phyloP scores from a whole-genome alignment of 2,113 vertebrate genomes.

The Boulengeromyrus knoepffleri region DNA sequence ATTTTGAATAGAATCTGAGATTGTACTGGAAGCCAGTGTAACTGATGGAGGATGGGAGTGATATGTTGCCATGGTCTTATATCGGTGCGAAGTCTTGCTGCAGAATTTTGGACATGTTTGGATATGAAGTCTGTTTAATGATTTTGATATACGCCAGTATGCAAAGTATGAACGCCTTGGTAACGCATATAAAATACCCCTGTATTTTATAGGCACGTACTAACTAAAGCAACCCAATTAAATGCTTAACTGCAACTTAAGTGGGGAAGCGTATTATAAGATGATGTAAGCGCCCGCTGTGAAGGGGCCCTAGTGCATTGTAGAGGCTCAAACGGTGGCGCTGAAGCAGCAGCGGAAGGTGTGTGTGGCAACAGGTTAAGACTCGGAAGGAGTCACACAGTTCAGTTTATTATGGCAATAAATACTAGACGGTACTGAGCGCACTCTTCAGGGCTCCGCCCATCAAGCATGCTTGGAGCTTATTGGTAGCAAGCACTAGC shows the following conservation, averaged over 20 bases:
- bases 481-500: neutral
- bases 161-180: neutral
- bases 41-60: too few relatives aligned
- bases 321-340: neutral
- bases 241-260: neutral
- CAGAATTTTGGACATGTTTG: too few relatives aligned
- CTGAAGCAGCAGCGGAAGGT: neutral
- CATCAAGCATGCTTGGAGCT: neutral
- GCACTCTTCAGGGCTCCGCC: neutral
- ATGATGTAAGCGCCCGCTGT: neutral
- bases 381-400: neutral
- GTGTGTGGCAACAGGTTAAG: neutral
- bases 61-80: too few relatives aligned
- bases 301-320: neutral
- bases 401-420: neutral
- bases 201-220: neutral
- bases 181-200: neutral
- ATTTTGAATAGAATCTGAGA: too few relatives aligned
- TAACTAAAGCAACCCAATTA: neutral
- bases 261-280: neutral
- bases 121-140: too few relatives aligned
- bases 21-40: too few relatives aligned
- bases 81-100: too few relatives aligned
- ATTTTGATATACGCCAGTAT: neutral
- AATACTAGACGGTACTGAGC: neutral